Evolutionary conservation across 2,888 invertebrate genomes (phyloP).

Genomic region (Clusia tigrina): DNA sequence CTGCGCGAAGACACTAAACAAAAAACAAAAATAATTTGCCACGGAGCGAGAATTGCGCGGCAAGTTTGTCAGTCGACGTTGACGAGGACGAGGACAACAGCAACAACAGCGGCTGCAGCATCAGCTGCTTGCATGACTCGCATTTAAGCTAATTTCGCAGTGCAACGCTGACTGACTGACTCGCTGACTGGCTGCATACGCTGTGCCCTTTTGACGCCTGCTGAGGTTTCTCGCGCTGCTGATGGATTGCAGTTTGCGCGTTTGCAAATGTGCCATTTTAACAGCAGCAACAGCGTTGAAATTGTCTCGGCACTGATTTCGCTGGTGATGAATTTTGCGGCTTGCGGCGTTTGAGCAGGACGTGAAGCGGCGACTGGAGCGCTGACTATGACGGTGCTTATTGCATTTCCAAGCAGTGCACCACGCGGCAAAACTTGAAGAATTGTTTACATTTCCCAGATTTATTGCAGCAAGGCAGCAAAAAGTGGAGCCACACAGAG

Average conservation of each 20-base stretch:
- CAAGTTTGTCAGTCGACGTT: background rate
- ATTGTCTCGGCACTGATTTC: background rate
- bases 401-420: background rate
- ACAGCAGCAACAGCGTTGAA: too few species aligned
- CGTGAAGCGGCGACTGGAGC: too few species aligned
- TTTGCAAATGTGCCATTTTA: too few species aligned
- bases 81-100: background rate
- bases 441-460: background rate
- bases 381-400: background rate
- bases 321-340: constrained; percentile 25
- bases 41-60: background rate
- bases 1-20: constrained; percentile 11
- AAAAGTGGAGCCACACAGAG: background rate
- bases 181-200: background rate
- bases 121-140: background rate
- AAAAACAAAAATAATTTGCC: background rate
- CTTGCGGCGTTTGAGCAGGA: background rate
- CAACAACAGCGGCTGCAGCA: background rate
- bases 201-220: background rate
- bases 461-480: constrained; percentile 14
- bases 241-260: background rate
- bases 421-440: background rate
- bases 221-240: background rate
- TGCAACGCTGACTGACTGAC: background rate
- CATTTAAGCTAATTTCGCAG: background rate